These are phyloP conservation scores for Zaprionus tsacasi DNA, from an alignment of 1,140 invertebrate genomes.

Conservation along the genomic window DNA sequence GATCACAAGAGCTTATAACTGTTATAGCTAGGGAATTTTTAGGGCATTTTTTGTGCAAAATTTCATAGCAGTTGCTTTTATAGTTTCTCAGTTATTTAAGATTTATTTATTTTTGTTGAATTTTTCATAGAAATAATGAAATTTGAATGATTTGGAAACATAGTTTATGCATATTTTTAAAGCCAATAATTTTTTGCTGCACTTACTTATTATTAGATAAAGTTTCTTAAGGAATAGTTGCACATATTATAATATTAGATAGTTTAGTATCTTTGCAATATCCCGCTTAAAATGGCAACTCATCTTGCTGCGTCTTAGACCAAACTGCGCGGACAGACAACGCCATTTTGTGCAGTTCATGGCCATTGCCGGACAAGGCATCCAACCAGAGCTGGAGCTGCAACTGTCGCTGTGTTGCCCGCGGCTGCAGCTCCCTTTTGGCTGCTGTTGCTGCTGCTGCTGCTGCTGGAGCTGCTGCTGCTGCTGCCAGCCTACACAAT, in stretches of 20 bases:
- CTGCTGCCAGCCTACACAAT: conserved; percentile 47
- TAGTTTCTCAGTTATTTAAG: too few relatives aligned
- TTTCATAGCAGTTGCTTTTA: too few relatives aligned
- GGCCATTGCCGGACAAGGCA: conserved; percentile 35
- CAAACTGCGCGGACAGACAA: conserved; percentile 25
- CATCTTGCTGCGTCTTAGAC: conserved; percentile 6
- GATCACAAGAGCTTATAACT: too few relatives aligned
- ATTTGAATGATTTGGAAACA: too few relatives aligned
- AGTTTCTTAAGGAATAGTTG: too few relatives aligned
- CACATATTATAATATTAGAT: not conserved
- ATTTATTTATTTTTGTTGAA: too few relatives aligned
- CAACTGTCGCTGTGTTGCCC: conserved; percentile 12
- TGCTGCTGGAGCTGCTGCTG: not conserved
- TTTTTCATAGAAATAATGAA: too few relatives aligned
- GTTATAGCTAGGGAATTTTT: too few relatives aligned
- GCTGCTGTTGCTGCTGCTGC: conserved; percentile 12
- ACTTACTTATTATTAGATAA: too few relatives aligned
- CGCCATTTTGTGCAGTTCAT: conserved; percentile 53
- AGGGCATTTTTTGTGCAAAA: too few relatives aligned
- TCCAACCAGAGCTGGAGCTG: conserved; percentile 24
- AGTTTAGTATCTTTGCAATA: not conserved
- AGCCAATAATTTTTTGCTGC: too few relatives aligned
- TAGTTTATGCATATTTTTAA: too few relatives aligned
- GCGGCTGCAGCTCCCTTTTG: conserved; percentile 31
- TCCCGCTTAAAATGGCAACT: conserved; percentile 12